Percentiles rank a stretch among this genome's conserved stretches.
Evolutionary conservation across 2,888 invertebrate genomes (phyloP).

Genomic region (Chydorus sphaericus): DNA sequence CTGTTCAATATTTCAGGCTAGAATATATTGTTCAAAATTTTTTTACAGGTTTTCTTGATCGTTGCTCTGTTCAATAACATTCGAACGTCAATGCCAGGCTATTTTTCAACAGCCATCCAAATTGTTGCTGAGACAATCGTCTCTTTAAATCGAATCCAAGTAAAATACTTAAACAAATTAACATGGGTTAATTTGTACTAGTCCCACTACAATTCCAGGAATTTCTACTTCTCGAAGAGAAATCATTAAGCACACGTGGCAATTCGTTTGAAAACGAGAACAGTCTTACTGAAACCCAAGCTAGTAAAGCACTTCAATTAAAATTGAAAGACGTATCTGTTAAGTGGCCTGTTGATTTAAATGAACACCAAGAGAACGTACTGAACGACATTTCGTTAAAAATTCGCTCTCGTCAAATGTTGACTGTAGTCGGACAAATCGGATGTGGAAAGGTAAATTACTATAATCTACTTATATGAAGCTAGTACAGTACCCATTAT

Average conservation of each 20-base stretch:
- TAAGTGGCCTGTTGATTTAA: too few relatives aligned
- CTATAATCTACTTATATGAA: background rate
- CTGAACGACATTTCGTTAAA: constrained; percentile 1
- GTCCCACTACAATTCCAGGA: too few relatives aligned
- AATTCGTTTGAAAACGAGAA: too few relatives aligned
- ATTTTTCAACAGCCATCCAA: constrained; percentile 71
- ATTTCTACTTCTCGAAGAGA: too few relatives aligned
- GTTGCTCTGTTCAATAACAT: constrained; percentile 81
- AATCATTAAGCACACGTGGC: too few relatives aligned
- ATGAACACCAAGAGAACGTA: background rate
- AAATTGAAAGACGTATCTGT: constrained; percentile 2
- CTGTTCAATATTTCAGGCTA: too few relatives aligned
- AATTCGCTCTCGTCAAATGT: constrained; percentile 24
- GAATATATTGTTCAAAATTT: too few relatives aligned
- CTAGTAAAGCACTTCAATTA: too few relatives aligned
- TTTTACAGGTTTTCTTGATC: constrained; percentile 62
- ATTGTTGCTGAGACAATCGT: constrained; percentile 65
- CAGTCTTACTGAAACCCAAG: too few relatives aligned
- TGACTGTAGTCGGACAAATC: constrained; percentile 58
- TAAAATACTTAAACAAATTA: too few relatives aligned
- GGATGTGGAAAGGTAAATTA: constrained; percentile 52
- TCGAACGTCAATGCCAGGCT: constrained; percentile 43
- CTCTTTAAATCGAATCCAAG: constrained; percentile 51
- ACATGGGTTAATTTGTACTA: too few relatives aligned
- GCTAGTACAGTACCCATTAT: too few relatives aligned